Base-by-base conservation (phyloP, 1,140 invertebrate genomes). In the Tyrophagus putrescentiae region DNA sequence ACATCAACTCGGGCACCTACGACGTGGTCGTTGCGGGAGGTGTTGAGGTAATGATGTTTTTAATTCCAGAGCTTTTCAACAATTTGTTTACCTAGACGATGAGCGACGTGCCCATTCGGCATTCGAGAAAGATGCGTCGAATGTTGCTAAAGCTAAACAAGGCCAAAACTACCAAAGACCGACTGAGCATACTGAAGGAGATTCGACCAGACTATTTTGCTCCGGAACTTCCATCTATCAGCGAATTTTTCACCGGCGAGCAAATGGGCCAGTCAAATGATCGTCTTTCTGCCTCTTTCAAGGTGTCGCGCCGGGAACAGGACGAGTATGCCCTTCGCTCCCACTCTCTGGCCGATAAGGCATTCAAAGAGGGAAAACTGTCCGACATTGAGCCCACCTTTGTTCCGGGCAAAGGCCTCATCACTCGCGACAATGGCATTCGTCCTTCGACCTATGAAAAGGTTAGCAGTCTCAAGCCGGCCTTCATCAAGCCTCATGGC, bases 201-300 rank as follows among this genome's bases (percentile, higher is more conserved):
- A 78, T 93, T 27, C 73, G 85, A 65, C 84, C 84, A 0, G 71
- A 74, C 58, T 82, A 78, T 72, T 80, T 92, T 68, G 71, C 78
- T 16, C 87, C 86, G 18, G 87, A 91, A 84, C 72, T 98, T n/a
- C 96, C 96, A 44, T 87, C 88, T 28, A 89, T 99, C 5, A 85
- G 93, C 27, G 96, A 99, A 76, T 99, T 97, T 74, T 94, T 93
- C 0, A 92, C 90, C 1, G 86, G 85, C 45, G 96, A 99, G 76
- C 89, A 85, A 0, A 99, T 98, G 95, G 95, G 95, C 11, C 90
- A 96, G 72, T 94, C 88, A 32, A 90, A 86, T 4, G 95, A 98
- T 75, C 79, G 95, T 63, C 75, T 98, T 48, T 87, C 91, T 45
- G 92, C 95, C 25, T 84, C 92, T 0, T 99, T 99, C 73, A 82